These are phyloP conservation scores for Invenusta paracnida DNA, from an alignment of 2,888 invertebrate genomes.

Conservation along the genomic window DNA sequence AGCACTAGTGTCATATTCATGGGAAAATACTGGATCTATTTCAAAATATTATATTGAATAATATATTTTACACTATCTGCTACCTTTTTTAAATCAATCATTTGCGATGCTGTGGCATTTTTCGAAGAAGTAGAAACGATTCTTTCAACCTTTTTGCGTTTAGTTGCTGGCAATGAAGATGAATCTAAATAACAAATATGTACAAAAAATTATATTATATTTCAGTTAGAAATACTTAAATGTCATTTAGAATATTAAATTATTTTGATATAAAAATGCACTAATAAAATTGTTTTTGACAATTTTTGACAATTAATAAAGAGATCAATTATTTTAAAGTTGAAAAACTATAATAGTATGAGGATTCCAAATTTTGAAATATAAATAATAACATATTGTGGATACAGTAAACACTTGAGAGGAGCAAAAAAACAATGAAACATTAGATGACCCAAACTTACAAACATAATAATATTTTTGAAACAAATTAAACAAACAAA, in stretches of 20 bases:
- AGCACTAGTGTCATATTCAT: not conserved
- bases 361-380: too few species aligned
- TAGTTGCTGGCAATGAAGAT: not conserved
- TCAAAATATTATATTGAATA: not conserved
- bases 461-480: too few species aligned
- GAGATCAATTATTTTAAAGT: too few species aligned
- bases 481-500: too few species aligned
- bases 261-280: not conserved
- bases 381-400: too few species aligned
- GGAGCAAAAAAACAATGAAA: too few species aligned
- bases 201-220: not conserved
- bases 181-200: not conserved
- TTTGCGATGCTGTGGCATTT: not conserved
- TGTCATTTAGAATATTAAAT: not conserved
- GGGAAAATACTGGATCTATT: not conserved
- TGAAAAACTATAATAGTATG: too few species aligned
- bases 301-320: too few species aligned
- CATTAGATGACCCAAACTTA: too few species aligned
- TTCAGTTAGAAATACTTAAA: not conserved
- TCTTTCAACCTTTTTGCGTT: not conserved
- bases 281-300: too few species aligned
- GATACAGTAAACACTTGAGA: too few species aligned
- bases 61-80: not conserved
- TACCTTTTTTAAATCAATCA: not conserved
- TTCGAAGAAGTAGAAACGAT: not conserved